phyloP scores from a whole-genome alignment of 2,888 invertebrate genomes.

The Spisula solida region DNA sequence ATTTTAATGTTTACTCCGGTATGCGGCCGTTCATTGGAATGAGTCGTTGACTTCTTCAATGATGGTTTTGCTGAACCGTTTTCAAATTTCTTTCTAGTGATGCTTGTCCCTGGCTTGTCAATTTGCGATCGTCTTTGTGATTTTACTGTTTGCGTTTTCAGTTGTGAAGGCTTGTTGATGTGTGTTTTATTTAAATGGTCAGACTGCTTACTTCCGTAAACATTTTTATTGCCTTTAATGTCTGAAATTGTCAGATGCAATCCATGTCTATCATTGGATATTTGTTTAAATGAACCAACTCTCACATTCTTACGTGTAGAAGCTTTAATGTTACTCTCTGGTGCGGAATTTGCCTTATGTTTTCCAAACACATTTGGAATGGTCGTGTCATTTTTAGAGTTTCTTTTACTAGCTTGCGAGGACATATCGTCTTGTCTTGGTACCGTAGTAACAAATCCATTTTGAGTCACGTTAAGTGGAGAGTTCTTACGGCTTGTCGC shows the following conservation, averaged over 20 bases:
- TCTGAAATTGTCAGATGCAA: background rate
- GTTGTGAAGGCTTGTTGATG: background rate
- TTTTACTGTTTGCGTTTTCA: background rate
- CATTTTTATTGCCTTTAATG: background rate
- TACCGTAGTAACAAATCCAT: background rate
- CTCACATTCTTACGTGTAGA: background rate
- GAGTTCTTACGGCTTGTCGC: background rate
- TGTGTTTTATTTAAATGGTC: background rate
- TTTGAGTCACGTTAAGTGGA: background rate
- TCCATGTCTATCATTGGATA: background rate
- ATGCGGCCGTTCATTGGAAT: too few relatives aligned
- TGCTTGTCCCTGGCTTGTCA: too few relatives aligned
- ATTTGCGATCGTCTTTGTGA: background rate
- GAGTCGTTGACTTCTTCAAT: background rate
- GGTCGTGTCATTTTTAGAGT: background rate
- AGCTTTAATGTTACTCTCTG: background rate
- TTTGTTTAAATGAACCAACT: too few relatives aligned
- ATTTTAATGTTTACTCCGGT: too few relatives aligned
- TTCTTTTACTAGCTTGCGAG: background rate
- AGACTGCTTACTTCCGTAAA: background rate
- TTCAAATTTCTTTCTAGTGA: too few relatives aligned
- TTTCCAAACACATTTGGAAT: background rate
- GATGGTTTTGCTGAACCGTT: background rate
- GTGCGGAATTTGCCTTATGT: background rate
- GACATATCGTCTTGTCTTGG: background rate